Conservation (phyloP, 37 sponge, comb jelly and placozoan species). For the Haliclona indistincta region DNA sequence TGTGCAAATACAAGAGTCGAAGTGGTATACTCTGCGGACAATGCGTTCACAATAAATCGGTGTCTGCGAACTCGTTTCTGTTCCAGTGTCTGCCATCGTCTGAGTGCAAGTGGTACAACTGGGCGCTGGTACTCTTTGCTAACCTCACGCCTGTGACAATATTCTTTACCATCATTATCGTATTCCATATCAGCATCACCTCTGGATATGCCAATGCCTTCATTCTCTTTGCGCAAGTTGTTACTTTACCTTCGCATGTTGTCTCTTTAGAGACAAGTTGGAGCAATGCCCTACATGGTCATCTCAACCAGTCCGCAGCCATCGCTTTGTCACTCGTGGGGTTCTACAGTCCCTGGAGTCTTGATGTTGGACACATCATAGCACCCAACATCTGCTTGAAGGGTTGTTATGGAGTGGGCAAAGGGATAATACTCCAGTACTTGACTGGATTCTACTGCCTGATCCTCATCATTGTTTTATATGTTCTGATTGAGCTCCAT, state of each 20-base stretch:
- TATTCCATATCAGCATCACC: conserved; percentile 1
- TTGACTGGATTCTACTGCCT: neutral
- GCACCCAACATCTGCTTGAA: neutral
- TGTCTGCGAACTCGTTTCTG: neutral
- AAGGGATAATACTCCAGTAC: neutral
- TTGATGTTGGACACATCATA: neutral
- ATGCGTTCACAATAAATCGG: neutral
- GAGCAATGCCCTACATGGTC: too few species aligned
- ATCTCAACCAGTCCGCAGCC: neutral
- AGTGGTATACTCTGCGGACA: neutral
- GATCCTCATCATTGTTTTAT: neutral
- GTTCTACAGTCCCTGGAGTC: neutral
- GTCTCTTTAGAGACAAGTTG: neutral
- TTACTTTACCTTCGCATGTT: neutral
- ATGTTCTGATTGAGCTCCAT: neutral
- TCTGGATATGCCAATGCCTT: conserved; percentile 3
- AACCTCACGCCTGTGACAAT: neutral
- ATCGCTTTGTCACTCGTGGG: neutral
- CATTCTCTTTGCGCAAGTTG: neutral
- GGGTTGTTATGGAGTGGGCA: too few species aligned
- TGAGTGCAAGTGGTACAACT: neutral
- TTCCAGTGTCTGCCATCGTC: neutral
- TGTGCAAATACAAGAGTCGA: neutral
- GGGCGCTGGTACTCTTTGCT: neutral
- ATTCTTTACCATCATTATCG: neutral